Percentiles rank a stretch among this genome's conserved stretches.
These are phyloP conservation scores for Brenthis ino DNA, from an alignment of 2,888 invertebrate genomes.

Conservation along the genomic window DNA sequence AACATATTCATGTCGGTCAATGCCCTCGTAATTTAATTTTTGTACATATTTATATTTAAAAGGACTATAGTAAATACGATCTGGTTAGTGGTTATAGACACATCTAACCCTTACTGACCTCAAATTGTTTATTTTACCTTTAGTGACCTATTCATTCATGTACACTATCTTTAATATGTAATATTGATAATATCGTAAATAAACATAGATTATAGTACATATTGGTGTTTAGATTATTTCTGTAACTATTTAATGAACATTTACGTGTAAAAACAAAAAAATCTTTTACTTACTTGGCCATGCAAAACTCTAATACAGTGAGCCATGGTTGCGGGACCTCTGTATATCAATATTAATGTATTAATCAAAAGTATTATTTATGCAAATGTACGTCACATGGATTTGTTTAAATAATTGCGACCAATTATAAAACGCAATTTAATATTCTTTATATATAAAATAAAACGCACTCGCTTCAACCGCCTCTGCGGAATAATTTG, in stretches of 20 bases:
- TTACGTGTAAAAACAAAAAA: constrained; percentile 51
- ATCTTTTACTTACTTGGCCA: constrained; percentile 84
- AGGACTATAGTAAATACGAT: constrained; percentile 22
- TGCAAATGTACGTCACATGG: constrained; percentile 69
- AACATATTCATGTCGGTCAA: constrained; percentile 39
- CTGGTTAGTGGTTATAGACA: constrained; percentile 26
- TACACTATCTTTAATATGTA: constrained; percentile 44
- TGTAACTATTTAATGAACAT: constrained; percentile 33
- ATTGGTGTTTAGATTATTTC: constrained; percentile 24
- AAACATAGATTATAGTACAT: constrained; percentile 45
- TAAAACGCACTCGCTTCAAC: constrained; percentile 47
- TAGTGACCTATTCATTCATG: constrained; percentile 63
- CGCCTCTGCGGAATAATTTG: constrained; percentile 52
- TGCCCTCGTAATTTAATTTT: neutral
- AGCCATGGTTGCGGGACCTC: constrained; percentile 85
- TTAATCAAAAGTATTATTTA: constrained; percentile 51
- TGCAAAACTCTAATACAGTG: constrained; percentile 90
- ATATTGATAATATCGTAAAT: constrained; percentile 61
- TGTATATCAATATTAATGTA: constrained; percentile 54
- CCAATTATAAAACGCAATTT: constrained; percentile 50
- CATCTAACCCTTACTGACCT: constrained; percentile 29
- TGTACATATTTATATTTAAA: neutral
- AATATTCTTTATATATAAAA: constrained; percentile 40
- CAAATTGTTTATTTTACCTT: constrained; percentile 53
- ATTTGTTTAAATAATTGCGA: constrained; percentile 52